Conservation (phyloP, 2,113 vertebrate genomes). For the Ageneiosus marmoratus region DNA sequence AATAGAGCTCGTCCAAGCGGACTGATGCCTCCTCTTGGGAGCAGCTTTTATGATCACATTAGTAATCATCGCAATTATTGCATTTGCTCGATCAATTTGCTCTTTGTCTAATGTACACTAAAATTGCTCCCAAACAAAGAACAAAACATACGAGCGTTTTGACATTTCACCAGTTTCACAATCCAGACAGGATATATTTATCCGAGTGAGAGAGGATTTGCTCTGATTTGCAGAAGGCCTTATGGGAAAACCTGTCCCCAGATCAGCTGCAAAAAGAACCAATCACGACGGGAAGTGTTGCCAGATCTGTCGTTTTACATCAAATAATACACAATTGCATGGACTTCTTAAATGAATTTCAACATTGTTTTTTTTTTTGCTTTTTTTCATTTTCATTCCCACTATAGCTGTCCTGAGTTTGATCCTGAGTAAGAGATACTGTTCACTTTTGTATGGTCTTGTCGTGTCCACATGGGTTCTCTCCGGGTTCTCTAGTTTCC, state of each 20-base stretch:
- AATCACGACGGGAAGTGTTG: neutral
- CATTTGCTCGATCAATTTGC: neutral
- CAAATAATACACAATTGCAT: neutral
- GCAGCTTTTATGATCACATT: neutral
- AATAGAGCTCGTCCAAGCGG: conserved; percentile 64
- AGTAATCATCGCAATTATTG: conserved; percentile 7
- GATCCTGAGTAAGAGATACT: neutral
- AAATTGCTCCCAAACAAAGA: neutral
- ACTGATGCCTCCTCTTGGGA: conserved; percentile 41
- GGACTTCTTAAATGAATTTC: neutral
- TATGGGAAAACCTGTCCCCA: neutral
- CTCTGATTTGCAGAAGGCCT: neutral
- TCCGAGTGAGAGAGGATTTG: neutral
- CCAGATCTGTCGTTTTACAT: neutral
- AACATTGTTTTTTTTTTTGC: neutral
- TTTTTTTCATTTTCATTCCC: neutral
- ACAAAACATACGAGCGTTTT: neutral
- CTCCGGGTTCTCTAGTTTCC: neutral
- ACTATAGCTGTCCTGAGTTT: neutral
- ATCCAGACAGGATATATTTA: neutral
- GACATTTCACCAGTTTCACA: conserved; percentile 5
- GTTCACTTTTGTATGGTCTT: neutral
- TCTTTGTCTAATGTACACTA: neutral
- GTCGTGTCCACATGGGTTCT: neutral
- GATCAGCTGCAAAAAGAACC: neutral